Base-by-base conservation (phyloP, 2,113 vertebrate genomes). In the Rhegmatorhina hoffmannsi region DNA sequence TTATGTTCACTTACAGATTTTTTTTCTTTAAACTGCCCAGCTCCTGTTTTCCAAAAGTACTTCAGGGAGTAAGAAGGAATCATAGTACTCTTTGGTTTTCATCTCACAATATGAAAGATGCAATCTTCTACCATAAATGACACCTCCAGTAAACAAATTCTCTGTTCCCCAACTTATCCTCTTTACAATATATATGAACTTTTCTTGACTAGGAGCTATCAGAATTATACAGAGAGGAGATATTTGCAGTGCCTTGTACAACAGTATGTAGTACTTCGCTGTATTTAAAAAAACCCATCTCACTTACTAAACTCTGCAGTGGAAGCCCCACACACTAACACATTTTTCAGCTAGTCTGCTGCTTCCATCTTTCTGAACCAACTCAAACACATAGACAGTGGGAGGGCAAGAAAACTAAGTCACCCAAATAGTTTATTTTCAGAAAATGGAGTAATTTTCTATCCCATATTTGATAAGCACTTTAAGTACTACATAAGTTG, bases 251-350 rank as follows among this genome's bases (percentile, higher is more conserved):
- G 29, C 23, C 38, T 38, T 43, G 47, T 68, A 73, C 11, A 72
- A 53, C 46, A 66, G n/a, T 29, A 56, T 7, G 21, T 44, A 66
- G 38, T 38, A 79, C 3, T 44, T 75, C 19, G 13, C 24, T 72
- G 75, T 40, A 52, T 68, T 56, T 8, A 86, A 53, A 34, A 92
- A 92, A 87, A 88, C 11, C 16, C 31, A 49, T 14, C 16, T 21
- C 36, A 25, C 17, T 53, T 76, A 84, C 26, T 25, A 58, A 94
- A 43, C 6, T 17, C 70, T 85, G 33, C 0, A 1, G n/a, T 46
- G 19, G 72, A 66, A 73, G 19, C 23, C n/a, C 10, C 55, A 29
- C 1, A 13, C 1, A 1, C 13, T 25, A 67, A 20, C 0, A 1
- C 18, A 24, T 74, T 81, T 69, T 81, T 63, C 36, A 74, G 7